Percentiles rank a stretch among this genome's conserved stretches.
These are phyloP conservation scores for Syngnathoides biaculeatus DNA, from an alignment of 2,113 vertebrate genomes.

Conservation along the genomic window DNA sequence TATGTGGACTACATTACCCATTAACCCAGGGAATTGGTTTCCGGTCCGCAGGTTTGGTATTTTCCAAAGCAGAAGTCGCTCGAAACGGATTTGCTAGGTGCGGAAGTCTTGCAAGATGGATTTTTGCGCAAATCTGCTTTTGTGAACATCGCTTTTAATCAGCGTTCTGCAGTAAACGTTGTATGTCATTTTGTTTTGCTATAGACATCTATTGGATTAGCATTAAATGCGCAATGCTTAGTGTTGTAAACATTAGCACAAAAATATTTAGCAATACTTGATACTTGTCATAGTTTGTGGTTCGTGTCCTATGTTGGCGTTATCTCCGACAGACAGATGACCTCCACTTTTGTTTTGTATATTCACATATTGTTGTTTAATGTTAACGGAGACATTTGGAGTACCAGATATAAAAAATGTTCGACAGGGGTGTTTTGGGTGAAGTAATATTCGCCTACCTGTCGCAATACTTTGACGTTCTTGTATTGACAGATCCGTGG, in stretches of 20 bases:
- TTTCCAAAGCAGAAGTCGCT: slow-evolving; percentile 61
- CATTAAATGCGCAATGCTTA: too few relatives aligned
- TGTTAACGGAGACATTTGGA: not conserved
- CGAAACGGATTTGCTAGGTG: slow-evolving; percentile 63
- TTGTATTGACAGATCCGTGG: slow-evolving; percentile 10
- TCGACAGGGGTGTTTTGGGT: not conserved
- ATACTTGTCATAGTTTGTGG: not conserved
- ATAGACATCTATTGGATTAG: not conserved
- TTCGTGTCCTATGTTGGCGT: slow-evolving; percentile 14
- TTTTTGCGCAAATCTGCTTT: slow-evolving; percentile 19
- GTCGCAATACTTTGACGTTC: not conserved
- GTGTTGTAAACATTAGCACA: slow-evolving; percentile 1
- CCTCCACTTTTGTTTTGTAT: not conserved
- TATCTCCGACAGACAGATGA: not conserved
- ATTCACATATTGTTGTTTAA: not conserved
- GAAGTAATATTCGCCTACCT: not conserved
- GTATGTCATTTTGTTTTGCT: not conserved
- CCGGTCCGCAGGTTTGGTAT: slow-evolving; percentile 13
- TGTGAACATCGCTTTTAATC: slow-evolving; percentile 19
- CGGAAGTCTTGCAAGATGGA: slow-evolving; percentile 39
- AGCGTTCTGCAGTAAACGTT: slow-evolving; percentile 27
- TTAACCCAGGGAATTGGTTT: not conserved
- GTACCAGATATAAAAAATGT: not conserved
- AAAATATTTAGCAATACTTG: slow-evolving; percentile 5
- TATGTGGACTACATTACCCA: slow-evolving; percentile 55